Conservation (phyloP, 2,113 vertebrate species). For the Panthera uncia region DNA sequence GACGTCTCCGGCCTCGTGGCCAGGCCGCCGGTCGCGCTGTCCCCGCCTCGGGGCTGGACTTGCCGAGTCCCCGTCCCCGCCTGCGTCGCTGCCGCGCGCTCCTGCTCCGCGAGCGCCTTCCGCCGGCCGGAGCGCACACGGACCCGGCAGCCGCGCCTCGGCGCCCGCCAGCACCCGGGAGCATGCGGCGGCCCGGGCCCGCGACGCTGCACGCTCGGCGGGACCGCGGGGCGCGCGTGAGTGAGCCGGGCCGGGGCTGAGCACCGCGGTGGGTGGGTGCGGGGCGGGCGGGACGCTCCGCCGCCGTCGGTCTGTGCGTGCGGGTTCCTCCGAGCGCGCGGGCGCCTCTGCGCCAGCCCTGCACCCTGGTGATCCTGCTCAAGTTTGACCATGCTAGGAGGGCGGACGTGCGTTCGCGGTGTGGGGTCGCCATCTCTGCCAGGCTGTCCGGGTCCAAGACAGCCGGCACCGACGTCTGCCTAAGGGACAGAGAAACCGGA, state of each 20-base stretch:
- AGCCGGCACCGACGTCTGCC: constrained; percentile 1
- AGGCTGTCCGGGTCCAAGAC: neutral
- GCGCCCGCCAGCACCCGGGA: neutral
- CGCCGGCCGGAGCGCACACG: neutral
- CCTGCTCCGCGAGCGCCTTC: neutral
- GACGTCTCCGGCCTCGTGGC: neutral
- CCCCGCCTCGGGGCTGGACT: neutral
- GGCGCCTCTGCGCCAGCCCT: neutral
- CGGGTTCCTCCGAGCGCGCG: neutral
- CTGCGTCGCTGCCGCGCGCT: neutral
- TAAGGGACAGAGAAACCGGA: neutral
- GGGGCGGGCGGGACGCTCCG: fast-evolving
- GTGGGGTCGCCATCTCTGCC: neutral
- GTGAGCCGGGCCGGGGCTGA: neutral
- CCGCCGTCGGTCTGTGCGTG: neutral
- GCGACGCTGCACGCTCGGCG: neutral
- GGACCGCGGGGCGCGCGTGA: neutral
- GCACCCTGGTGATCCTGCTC: neutral
- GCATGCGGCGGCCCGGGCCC: neutral
- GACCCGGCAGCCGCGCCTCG: neutral
- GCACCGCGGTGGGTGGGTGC: too few relatives aligned
- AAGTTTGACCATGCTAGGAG: constrained; percentile 3
- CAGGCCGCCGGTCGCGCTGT: neutral
- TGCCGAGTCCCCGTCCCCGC: neutral
- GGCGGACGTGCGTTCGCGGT: neutral